A percentile compares a stretch with the other conserved stretches of the same genome.
phyloP scores from a whole-genome alignment of 1,140 invertebrate genomes.

The Elymnias hypermnestra region DNA sequence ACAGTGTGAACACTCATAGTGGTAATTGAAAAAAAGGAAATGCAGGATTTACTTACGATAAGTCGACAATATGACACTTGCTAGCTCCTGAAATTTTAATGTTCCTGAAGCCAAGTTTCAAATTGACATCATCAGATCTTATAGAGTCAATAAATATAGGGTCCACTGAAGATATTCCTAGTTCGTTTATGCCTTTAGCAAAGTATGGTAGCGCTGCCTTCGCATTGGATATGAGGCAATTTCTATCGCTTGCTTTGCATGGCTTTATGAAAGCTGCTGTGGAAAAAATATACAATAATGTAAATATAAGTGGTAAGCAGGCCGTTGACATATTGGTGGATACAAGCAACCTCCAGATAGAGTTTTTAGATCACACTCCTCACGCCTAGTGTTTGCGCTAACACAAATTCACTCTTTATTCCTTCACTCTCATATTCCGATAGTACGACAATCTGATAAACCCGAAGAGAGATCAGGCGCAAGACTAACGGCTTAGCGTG shows the following conservation, averaged over 20 bases:
- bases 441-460: no score
- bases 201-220: slow-evolving; percentile 28
- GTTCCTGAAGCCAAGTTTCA: slow-evolving; percentile 36
- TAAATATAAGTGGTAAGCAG: not conserved
- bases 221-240: slow-evolving; percentile 28
- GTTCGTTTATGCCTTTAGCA: slow-evolving; percentile 30
- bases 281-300: slow-evolving; percentile 15
- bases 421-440: no score
- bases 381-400: no score
- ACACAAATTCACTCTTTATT: no score
- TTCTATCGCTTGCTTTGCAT: slow-evolving; percentile 31
- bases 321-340: no score
- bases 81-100: slow-evolving; percentile 22
- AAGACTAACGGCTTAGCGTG: no score
- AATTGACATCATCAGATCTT: slow-evolving; percentile 15
- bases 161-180: slow-evolving; percentile 26
- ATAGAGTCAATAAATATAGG: slow-evolving; percentile 28
- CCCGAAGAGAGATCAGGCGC: no score
- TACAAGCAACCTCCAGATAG: no score
- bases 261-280: slow-evolving; percentile 38
- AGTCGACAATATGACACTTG: slow-evolving; percentile 21
- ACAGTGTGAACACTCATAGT: no score
- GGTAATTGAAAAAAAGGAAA: slow-evolving; percentile 4
- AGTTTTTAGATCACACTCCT: no score
- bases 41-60: slow-evolving; percentile 21